Conservation (phyloP, 2,888 invertebrate genomes). For the Drosophila lutescens region DNA sequence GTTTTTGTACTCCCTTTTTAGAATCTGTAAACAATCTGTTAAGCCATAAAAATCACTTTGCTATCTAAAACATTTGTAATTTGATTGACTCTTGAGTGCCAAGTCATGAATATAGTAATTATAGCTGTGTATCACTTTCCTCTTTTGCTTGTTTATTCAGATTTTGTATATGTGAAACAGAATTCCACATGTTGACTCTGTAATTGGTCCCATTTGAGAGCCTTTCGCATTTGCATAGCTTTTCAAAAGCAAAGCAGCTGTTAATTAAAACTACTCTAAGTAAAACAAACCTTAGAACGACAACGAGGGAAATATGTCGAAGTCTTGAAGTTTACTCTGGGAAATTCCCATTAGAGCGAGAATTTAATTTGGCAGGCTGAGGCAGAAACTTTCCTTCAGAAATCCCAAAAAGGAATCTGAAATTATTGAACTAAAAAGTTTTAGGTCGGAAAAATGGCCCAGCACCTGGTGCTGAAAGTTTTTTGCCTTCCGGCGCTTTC, state of each 20-base stretch:
- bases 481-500: conserved; percentile 11
- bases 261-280: conserved; percentile 33
- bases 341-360: conserved; percentile 40
- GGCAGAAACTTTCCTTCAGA: conserved; percentile 13
- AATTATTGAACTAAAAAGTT: conserved; percentile 22
- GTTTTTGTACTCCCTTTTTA: no score
- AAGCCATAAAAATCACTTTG: not conserved
- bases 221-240: conserved; percentile 20
- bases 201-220: conserved; percentile 32
- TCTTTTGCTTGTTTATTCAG: not conserved
- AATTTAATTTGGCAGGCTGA: conserved; percentile 57
- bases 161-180: conserved; percentile 4
- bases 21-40: not conserved
- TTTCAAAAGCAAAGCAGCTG: conserved; percentile 15
- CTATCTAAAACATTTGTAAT: not conserved
- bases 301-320: conserved; percentile 9
- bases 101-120: conserved; percentile 10
- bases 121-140: not conserved
- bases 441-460: not conserved
- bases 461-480: conserved; percentile 12
- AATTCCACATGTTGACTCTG: conserved; percentile 29
- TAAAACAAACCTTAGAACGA: conserved; percentile 3
- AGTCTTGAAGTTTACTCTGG: conserved; percentile 30
- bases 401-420: conserved; percentile 36
- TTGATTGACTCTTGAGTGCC: conserved; percentile 5